Conservation (phyloP, 64 coral and sea anemone genomes). For the Montipora foliosa region DNA sequence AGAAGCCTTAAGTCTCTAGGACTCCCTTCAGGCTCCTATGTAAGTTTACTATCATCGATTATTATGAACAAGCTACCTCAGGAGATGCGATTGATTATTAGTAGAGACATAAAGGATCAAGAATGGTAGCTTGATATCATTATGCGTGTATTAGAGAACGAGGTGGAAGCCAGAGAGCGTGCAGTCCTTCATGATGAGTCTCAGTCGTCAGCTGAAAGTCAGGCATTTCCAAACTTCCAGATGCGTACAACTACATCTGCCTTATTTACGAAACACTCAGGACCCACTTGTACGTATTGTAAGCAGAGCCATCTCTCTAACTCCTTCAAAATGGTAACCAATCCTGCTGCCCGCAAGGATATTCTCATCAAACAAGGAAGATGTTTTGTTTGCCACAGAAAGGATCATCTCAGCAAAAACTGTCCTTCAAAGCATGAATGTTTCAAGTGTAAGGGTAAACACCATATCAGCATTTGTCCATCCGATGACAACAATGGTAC, state of each 20-base stretch:
- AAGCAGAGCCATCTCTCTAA: background rate
- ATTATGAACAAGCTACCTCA: conserved; percentile 50
- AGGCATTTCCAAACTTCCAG: background rate
- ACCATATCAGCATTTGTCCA: conserved; percentile 52
- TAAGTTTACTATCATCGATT: conserved; percentile 25
- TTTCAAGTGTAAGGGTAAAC: conserved; percentile 46
- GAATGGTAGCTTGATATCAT: background rate
- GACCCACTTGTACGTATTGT: background rate
- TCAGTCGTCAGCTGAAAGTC: background rate
- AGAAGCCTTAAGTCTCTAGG: conserved; percentile 21
- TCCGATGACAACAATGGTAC: background rate
- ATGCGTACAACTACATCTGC: background rate
- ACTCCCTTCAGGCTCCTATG: conserved; percentile 13
- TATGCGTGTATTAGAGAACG: background rate
- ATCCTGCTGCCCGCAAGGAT: conserved; percentile 25
- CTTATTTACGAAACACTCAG: background rate
- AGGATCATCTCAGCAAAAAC: conserved; percentile 28
- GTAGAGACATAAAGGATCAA: conserved; percentile 11
- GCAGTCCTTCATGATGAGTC: background rate
- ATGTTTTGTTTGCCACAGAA: conserved; percentile 60
- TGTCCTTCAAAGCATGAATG: conserved; percentile 49
- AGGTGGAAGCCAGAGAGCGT: conserved; percentile 16
- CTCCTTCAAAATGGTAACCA: conserved; percentile 11
- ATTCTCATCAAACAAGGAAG: conserved; percentile 32
- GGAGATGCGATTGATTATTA: conserved; percentile 12